Evolutionary conservation across 2,888 invertebrate species (phyloP), one percentile per base, ranked within the genome.

Genomic region (Leucophenga maculata): DNA sequence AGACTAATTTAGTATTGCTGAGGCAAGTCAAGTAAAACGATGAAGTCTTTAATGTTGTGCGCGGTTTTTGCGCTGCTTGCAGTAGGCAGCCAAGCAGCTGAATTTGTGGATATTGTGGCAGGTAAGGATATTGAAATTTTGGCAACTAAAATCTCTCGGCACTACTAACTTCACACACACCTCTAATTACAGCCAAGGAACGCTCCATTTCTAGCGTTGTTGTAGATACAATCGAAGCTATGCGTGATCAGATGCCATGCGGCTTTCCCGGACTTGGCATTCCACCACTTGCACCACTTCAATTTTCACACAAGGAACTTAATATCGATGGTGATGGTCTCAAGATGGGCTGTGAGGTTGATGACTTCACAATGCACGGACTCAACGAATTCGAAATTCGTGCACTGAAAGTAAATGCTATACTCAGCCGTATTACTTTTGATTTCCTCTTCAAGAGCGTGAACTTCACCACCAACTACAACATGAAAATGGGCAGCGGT

Each of bases 251-350:
- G 52, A 75, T 87, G 79, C 81, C 74, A 1, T 78, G 83, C 8
- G 87, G 87, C 31, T 81, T 73, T 57, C 84, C 84, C 0, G 20
- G 71, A 0, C 44, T 72, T 31, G 86, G 84, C 6, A 72, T 87
- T 22, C 86, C 87, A n/a, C 77, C 84, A 1, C 31, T 87, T 18
- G 85, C 85, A 1, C 87, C 87, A 0, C 57, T 77, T 0, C 69
- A 64, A 52, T 14, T 76, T 1, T 6, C 39, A 0, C 79, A 87
- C 57, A 71, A 75, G 52, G 69, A 83, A 13, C 9, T 86, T 11
- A 71, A 81, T 1, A 68, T 73, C 0, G 54, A 62, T 0, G 60
- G 68, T 1, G 76, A 75, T 1, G 72, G 74, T 18, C 20, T 76
- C 13, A 74, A 75, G 3, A 72, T 74, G 3, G 68, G 57, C 0